Percentiles rank a stretch among this genome's conserved stretches.
phyloP scores from a whole-genome alignment of 2,797 vertebrate species.

The Agapornis canus region DNA sequence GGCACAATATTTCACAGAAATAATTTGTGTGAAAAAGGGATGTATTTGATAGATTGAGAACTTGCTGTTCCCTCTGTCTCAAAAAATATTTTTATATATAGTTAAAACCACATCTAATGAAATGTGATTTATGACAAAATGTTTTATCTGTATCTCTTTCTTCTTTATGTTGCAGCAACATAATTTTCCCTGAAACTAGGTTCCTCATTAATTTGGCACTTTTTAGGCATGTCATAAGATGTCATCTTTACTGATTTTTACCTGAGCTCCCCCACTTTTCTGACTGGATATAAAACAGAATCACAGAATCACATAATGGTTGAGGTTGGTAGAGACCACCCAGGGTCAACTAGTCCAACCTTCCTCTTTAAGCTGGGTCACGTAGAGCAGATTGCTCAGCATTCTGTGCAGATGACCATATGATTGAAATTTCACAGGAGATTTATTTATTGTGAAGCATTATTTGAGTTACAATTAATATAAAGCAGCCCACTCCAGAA shows the following conservation, averaged over 20 bases:
- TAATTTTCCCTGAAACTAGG: neutral
- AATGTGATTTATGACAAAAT: neutral
- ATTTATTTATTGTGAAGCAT: neutral
- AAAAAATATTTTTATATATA: neutral
- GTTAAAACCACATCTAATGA: neutral
- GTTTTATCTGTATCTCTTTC: neutral
- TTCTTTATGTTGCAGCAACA: neutral
- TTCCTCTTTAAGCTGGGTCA: neutral
- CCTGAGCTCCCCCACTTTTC: neutral
- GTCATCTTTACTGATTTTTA: neutral
- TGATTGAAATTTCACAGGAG: neutral
- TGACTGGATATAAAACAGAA: neutral
- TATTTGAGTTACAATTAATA: neutral
- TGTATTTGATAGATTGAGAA: neutral
- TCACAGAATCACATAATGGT: neutral
- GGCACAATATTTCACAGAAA: neutral
- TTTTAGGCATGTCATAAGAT: neutral
- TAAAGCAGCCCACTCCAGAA: neutral
- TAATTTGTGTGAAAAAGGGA: neutral
- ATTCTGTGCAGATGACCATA: neutral
- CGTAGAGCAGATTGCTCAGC: neutral
- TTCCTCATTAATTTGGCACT: neutral
- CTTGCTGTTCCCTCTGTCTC: neutral
- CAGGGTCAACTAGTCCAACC: neutral
- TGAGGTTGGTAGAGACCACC: neutral